A percentile compares a stretch with the other conserved stretches of the same genome.
These are phyloP conservation scores for Scortum barcoo DNA, from an alignment of 2,113 vertebrate species.

Conservation along the genomic window DNA sequence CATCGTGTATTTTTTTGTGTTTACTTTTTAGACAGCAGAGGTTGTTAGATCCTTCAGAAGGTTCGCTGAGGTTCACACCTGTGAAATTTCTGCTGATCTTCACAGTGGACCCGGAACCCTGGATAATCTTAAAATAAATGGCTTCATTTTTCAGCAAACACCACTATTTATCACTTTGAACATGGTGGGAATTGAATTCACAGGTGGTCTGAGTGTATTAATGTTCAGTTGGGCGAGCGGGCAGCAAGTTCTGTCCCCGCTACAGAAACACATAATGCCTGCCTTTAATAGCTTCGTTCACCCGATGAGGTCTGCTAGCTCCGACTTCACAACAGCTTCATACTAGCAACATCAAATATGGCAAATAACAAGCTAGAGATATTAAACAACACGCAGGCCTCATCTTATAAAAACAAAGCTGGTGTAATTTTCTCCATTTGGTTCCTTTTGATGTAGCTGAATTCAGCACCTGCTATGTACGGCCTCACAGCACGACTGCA, in stretches of 20 bases:
- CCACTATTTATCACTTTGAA: constrained; percentile 43
- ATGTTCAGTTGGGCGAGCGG: constrained; percentile 32
- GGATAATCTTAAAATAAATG: constrained; percentile 45
- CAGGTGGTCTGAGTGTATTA: constrained; percentile 49
- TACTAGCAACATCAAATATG: background rate
- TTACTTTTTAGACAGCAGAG: too few relatives aligned
- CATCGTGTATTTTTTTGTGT: background rate
- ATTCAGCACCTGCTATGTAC: background rate
- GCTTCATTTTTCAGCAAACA: constrained; percentile 36
- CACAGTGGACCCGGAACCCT: constrained; percentile 5
- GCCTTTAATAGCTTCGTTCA: constrained; percentile 2
- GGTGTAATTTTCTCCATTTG: background rate
- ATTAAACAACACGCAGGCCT: background rate
- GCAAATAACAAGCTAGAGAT: background rate
- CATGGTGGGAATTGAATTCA: constrained; percentile 43
- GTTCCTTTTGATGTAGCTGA: background rate
- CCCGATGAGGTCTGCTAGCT: background rate
- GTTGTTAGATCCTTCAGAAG: background rate
- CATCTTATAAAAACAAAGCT: background rate
- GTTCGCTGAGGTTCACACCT: background rate
- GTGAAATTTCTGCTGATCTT: constrained; percentile 13
- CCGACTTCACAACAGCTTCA: background rate
- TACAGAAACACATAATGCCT: background rate
- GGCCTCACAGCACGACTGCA: too few relatives aligned
- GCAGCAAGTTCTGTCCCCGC: constrained; percentile 23